These are phyloP conservation scores for Aelia acuminata DNA, from an alignment of 2,888 invertebrate genomes.

Conservation along the genomic window DNA sequence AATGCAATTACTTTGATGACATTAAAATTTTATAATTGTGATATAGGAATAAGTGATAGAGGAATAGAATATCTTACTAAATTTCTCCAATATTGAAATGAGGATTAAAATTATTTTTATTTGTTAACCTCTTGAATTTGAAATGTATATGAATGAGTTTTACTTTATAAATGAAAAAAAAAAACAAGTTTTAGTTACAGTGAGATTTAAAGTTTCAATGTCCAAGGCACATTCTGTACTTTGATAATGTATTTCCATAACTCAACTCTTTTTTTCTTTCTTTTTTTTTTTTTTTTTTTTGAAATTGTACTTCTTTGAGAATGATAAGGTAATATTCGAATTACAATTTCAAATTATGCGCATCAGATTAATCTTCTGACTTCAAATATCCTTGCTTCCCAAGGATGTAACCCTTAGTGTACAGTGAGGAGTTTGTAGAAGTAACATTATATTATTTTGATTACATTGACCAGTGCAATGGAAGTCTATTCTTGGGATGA, in stretches of 20 bases:
- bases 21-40: too few species aligned
- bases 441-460: background rate
- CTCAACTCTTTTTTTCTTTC: background rate
- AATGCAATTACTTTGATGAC: too few species aligned
- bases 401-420: conserved; percentile 31
- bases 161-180: background rate
- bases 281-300: background rate
- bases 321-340: conserved; percentile 34
- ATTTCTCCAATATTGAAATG: too few species aligned
- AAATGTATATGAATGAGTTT: background rate
- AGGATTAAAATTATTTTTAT: too few species aligned
- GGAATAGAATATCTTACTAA: too few species aligned
- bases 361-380: conserved; percentile 53
- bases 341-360: conserved; percentile 41
- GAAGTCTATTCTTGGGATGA: conserved; percentile 69
- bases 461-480: background rate
- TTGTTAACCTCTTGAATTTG: background rate
- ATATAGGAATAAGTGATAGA: too few species aligned
- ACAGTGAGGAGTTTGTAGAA: background rate
- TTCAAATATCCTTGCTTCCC: conserved; percentile 29
- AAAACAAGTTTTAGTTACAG: background rate
- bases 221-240: background rate
- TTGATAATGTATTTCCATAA: background rate
- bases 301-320: conserved; percentile 6
- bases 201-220: background rate